Evolutionary conservation across 1,140 invertebrate genomes (phyloP), one percentile per base, ranked within the genome.

Genomic region (Bombus ignitus): DNA sequence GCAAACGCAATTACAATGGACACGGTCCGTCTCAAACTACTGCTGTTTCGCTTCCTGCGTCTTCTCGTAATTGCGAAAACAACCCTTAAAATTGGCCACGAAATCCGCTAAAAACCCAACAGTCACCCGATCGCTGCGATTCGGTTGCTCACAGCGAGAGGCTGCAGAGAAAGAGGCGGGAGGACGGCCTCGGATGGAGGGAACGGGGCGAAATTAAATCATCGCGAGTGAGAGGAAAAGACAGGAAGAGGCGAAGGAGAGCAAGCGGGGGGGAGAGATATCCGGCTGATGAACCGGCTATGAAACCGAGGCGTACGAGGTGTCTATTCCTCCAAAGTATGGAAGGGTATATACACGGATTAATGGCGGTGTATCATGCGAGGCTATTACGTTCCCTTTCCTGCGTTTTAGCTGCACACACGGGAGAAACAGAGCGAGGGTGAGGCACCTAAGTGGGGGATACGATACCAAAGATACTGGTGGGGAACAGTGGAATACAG

Each of bases 281-380:
- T 92, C 91, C 90, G 91, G 91, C 87, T 91, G 92, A 93, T 92
- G 92, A 92, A 91, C 91, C 90, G 88, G 88, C 92, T 92, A 92
- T 92, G 92, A 93, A 93, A 92, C 87, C 89, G 90, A 93, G 89
- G 90, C 88, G 88, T 93, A 91, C 91, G 87, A 93, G 92, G 92
- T 93, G 92, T 93, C 92, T 92, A 92, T 93, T 92, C 89, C 92
- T 92, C 88, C 89, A 89, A 93, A 92, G 90, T 93, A 92, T 92
- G 89, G 90, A 92, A 91, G 91, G 88, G 74, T 91, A 91, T 88
- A 88, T 87, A 86, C 85, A 77, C 83, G 88, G 90, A 94, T 94
- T 94, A 93, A 94, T 93, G 93, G 90, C 88, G 74, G 86, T 90
- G 89, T 89, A 91, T 92, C 93, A 93, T 93, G 92, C 92, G 87